Percentiles rank a stretch among this genome's conserved stretches.
Evolutionary conservation across 2,113 vertebrate genomes (phyloP).

Genomic region (Nansenia antarctica): DNA sequence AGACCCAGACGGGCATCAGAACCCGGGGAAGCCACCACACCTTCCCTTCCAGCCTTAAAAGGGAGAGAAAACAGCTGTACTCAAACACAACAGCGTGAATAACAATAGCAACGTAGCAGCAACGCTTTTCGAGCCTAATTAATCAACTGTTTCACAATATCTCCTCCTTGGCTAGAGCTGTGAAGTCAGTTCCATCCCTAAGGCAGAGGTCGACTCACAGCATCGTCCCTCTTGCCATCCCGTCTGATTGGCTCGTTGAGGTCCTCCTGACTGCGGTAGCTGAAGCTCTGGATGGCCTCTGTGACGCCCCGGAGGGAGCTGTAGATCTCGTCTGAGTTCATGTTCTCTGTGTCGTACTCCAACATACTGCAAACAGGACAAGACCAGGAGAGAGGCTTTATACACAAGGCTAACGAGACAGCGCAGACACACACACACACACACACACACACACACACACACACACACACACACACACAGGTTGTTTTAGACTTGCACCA

Average conservation of each 20-base stretch:
- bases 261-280: constrained; percentile 98
- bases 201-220: constrained; percentile 74
- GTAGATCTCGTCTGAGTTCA: constrained; percentile 99
- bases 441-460: constrained; percentile 6
- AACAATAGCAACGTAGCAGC: too few species aligned
- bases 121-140: too few species aligned
- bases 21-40: constrained; percentile 57
- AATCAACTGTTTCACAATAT: too few species aligned
- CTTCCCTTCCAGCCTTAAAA: constrained; percentile 69
- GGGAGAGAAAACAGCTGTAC: neutral
- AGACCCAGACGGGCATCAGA: constrained; percentile 68
- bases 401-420: neutral
- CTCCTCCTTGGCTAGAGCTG: too few species aligned
- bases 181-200: neutral
- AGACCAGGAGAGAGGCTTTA: neutral
- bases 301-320: constrained; percentile 97
- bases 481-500: neutral
- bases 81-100: too few species aligned
- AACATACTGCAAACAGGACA: constrained; percentile 81
- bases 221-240: constrained; percentile 92
- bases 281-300: constrained; percentile 98
- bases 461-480: constrained; percentile 21
- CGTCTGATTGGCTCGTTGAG: constrained; percentile 92
- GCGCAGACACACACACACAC: constrained; percentile 2
- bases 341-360: constrained; percentile 98